Conservation (phyloP, 2,888 invertebrate genomes). For the Eilema depressum region DNA sequence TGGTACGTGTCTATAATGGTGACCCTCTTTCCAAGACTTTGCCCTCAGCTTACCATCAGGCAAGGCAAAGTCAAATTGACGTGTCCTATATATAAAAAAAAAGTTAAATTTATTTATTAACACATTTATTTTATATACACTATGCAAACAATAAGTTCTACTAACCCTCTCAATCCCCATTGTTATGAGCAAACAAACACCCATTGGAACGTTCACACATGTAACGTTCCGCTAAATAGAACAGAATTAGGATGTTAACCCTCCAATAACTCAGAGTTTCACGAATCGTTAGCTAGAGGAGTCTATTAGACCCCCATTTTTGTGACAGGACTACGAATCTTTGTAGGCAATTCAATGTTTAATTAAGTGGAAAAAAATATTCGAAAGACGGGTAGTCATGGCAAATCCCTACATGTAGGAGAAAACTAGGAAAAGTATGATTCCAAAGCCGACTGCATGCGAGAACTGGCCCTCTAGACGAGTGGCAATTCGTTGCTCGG, state of each 20-base stretch:
- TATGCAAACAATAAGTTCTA: neutral
- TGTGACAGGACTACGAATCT: slow-evolving; percentile 24
- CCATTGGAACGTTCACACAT: slow-evolving; percentile 39
- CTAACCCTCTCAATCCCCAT: slow-evolving; percentile 17
- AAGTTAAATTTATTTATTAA: neutral
- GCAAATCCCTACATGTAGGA: too few species aligned
- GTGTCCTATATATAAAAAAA: too few species aligned
- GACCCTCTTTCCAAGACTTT: too few species aligned
- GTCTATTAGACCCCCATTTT: slow-evolving; percentile 40
- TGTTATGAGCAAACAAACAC: slow-evolving; percentile 38
- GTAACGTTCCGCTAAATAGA: slow-evolving; percentile 59
- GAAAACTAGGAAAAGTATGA: too few species aligned
- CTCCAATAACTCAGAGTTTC: slow-evolving; percentile 58
- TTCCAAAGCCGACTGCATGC: too few species aligned
- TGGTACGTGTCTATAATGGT: too few species aligned
- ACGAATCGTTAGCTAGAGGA: slow-evolving; percentile 52
- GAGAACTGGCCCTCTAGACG: too few species aligned
- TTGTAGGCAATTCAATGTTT: slow-evolving; percentile 27
- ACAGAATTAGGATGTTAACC: slow-evolving; percentile 59
- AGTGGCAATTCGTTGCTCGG: too few species aligned
- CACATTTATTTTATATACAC: too few species aligned
- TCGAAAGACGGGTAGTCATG: too few species aligned
- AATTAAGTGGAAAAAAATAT: slow-evolving; percentile 29
- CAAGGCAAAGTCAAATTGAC: too few species aligned
- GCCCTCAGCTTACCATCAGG: too few species aligned